Evolutionary conservation across 2,113 vertebrate species (phyloP).

Genomic region (Hemiprocne comata): DNA sequence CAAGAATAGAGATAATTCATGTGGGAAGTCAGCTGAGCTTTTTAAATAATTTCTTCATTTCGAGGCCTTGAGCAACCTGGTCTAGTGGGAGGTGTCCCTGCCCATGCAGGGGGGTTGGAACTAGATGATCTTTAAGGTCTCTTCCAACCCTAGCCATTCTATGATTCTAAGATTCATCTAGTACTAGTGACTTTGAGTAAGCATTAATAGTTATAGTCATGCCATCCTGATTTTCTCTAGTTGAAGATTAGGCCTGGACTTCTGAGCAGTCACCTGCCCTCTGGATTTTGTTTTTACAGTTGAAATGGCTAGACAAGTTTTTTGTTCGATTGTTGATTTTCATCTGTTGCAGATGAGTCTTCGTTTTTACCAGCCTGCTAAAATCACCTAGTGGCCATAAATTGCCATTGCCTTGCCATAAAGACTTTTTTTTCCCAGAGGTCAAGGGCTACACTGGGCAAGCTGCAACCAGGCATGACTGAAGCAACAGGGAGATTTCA

Average conservation of each 20-base stretch:
- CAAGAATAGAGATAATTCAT: slow-evolving; percentile 36
- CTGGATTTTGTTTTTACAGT: not conserved
- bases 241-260: not conserved
- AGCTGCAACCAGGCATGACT: not conserved
- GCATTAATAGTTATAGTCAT: not conserved
- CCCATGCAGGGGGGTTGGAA: no score
- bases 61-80: no score
- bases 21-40: not conserved
- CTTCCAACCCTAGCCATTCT: no score
- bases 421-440: not conserved
- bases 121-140: no score
- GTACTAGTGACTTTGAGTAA: not conserved
- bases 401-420: not conserved
- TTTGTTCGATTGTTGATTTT: not conserved
- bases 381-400: not conserved
- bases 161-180: no score
- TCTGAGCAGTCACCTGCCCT: not conserved
- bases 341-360: not conserved
- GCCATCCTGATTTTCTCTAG: not conserved
- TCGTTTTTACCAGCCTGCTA: not conserved
- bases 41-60: not conserved
- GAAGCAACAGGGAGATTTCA: not conserved
- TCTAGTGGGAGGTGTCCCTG: no score
- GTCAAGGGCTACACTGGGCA: not conserved
- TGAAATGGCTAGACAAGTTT: not conserved